These are phyloP conservation scores for Leiothrix lutea DNA, from an alignment of 2,113 vertebrate species.

Conservation along the genomic window DNA sequence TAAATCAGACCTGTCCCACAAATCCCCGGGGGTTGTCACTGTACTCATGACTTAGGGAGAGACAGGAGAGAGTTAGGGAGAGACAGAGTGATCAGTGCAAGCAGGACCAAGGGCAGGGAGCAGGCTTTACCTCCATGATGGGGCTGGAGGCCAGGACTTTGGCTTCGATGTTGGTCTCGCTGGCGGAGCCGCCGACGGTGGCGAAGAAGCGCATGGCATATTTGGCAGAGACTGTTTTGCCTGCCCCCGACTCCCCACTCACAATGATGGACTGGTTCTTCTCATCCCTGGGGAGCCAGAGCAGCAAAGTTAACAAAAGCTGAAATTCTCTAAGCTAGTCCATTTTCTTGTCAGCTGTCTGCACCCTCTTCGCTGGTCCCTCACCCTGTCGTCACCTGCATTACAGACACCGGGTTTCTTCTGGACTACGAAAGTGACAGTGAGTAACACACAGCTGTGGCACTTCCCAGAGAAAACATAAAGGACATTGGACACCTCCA, in stretches of 20 bases:
- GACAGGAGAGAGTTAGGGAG: not conserved
- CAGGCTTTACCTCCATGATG: constrained; percentile 90
- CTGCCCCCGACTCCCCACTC: constrained; percentile 93
- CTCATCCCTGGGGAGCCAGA: constrained; percentile 81
- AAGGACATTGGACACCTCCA: not conserved
- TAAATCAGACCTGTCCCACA: not conserved
- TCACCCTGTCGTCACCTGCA: accelerated
- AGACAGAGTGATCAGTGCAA: accelerated
- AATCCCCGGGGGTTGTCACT: accelerated
- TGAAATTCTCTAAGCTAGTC: not conserved
- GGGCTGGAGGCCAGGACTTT: constrained; percentile 93
- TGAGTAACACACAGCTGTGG: accelerated
- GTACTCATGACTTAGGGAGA: accelerated
- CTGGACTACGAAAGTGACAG: accelerated
- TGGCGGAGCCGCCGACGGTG: constrained; percentile 86
- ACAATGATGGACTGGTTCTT: constrained; percentile 98
- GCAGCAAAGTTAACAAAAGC: not conserved
- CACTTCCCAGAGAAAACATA: accelerated
- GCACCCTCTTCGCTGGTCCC: accelerated
- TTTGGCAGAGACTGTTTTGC: constrained; percentile 95
- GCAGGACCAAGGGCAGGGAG: no score
- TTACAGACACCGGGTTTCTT: not conserved
- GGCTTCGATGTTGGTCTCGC: constrained; percentile 88
- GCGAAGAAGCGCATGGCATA: constrained; percentile 94
- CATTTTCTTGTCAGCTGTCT: accelerated